phyloP scores from a whole-genome alignment of 2,113 vertebrate species.

The Campylomormyrus numenius region DNA sequence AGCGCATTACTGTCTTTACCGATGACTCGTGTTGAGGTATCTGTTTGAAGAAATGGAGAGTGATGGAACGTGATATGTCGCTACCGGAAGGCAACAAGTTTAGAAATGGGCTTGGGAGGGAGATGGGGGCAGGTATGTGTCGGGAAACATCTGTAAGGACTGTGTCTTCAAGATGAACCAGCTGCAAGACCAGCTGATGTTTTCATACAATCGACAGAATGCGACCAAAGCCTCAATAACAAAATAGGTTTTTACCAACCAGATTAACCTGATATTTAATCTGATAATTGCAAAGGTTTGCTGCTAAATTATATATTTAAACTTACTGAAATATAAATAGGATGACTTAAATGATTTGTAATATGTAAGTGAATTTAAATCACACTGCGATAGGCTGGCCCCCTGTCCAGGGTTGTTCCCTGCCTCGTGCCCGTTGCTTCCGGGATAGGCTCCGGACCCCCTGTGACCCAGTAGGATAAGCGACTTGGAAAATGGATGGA shows the following conservation, averaged over 20 bases:
- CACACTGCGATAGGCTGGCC: too few species aligned
- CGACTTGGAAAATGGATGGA: too few species aligned
- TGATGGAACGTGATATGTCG: slow-evolving; percentile 23
- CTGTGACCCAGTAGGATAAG: too few species aligned
- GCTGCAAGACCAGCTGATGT: neutral
- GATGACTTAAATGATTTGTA: neutral
- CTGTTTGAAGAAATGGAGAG: slow-evolving; percentile 25
- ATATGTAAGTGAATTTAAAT: neutral
- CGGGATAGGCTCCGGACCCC: too few species aligned
- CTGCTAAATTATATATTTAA: neutral
- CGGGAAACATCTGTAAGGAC: neutral
- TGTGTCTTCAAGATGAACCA: neutral
- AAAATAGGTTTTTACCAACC: neutral
- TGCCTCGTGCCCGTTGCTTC: too few species aligned
- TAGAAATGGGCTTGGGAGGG: slow-evolving; percentile 15
- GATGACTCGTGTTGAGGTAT: slow-evolving; percentile 28
- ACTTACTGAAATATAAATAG: neutral
- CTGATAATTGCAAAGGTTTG: neutral
- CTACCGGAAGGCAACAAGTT: neutral
- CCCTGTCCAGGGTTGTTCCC: too few species aligned
- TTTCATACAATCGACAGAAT: neutral
- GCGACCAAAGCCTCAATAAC: neutral
- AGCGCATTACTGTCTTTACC: slow-evolving; percentile 25
- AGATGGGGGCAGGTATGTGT: neutral
- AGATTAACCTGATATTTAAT: neutral